These are phyloP conservation scores for Drosophila elegans DNA, from an alignment of 1,140 invertebrate species.

Conservation along the genomic window DNA sequence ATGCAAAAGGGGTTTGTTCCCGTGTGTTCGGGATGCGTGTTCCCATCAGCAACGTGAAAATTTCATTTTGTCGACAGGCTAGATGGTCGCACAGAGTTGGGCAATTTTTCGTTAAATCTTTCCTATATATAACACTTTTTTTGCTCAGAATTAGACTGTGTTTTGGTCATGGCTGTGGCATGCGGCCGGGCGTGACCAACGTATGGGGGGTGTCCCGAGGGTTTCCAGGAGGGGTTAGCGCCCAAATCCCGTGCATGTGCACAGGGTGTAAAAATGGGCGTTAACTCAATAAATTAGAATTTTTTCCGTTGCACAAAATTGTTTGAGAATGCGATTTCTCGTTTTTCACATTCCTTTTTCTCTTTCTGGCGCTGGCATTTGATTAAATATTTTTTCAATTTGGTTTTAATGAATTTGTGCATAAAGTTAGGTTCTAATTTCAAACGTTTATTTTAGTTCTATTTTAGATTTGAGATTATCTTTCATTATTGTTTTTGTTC, in stretches of 20 bases:
- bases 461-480: too few relatives aligned
- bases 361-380: conserved; percentile 26
- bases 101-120: conserved; percentile 57
- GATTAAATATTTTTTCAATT: conserved; percentile 58
- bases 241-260: conserved; percentile 48
- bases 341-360: conserved; percentile 24
- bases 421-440: conserved; percentile 15
- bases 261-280: conserved; percentile 68
- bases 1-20: conserved; percentile 49
- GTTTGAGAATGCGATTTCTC: conserved; percentile 48
- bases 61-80: conserved; percentile 67
- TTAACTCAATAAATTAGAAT: conserved; percentile 77
- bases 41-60: conserved; percentile 69
- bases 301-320: conserved; percentile 58
- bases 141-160: conserved; percentile 45
- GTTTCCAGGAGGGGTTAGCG: conserved; percentile 9
- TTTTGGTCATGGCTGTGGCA: conserved; percentile 48
- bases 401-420: conserved; percentile 25
- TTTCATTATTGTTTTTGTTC: too few relatives aligned
- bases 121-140: conserved; percentile 43
- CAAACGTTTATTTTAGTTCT: neutral
- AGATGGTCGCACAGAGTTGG: conserved; percentile 27
- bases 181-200: conserved; percentile 13
- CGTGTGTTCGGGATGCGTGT: conserved; percentile 62
- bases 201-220: neutral